Evolutionary conservation across 2,888 invertebrate species (phyloP).

Genomic region (Rugalucina vietnamica): DNA sequence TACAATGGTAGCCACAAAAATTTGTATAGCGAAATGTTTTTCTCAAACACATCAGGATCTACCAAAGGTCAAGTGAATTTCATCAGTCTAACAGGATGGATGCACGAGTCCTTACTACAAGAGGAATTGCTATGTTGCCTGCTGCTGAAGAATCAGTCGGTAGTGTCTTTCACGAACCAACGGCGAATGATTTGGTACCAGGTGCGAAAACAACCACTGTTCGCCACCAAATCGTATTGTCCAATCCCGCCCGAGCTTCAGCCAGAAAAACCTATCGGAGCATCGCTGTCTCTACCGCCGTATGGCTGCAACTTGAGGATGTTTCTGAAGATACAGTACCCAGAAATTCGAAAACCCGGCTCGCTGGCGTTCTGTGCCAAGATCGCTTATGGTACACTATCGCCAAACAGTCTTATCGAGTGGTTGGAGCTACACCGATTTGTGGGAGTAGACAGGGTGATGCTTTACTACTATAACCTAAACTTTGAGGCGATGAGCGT

Average conservation of each 20-base stretch:
- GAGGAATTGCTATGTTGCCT: slow-evolving; percentile 26
- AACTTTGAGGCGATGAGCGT: slow-evolving; percentile 32
- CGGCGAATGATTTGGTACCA: slow-evolving; percentile 38
- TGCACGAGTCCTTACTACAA: slow-evolving; percentile 2
- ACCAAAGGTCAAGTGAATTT: neutral
- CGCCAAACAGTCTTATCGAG: slow-evolving; percentile 34
- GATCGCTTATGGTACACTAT: slow-evolving; percentile 33
- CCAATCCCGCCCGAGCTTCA: slow-evolving; percentile 14
- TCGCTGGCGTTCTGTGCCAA: slow-evolving; percentile 39
- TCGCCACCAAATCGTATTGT: slow-evolving; percentile 37
- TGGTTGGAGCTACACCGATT: slow-evolving; percentile 40
- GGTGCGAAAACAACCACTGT: slow-evolving; percentile 27
- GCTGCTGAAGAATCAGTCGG: slow-evolving; percentile 25
- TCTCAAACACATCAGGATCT: neutral
- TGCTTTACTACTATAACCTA: slow-evolving; percentile 43
- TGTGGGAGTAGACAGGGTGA: slow-evolving; percentile 35
- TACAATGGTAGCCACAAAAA: neutral
- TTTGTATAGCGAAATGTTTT: no score
- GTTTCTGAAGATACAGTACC: slow-evolving; percentile 28
- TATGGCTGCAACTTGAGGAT: slow-evolving; percentile 14
- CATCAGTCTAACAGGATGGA: slow-evolving; percentile 38
- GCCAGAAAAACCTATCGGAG: slow-evolving; percentile 8
- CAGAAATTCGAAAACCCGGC: neutral
- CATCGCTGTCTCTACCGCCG: slow-evolving; percentile 4
- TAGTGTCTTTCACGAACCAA: slow-evolving; percentile 1